A percentile compares a stretch with the other conserved stretches of the same genome.
These are phyloP conservation scores for Miniopterus natalensis DNA, from an alignment of 2,113 vertebrate genomes.

Conservation along the genomic window DNA sequence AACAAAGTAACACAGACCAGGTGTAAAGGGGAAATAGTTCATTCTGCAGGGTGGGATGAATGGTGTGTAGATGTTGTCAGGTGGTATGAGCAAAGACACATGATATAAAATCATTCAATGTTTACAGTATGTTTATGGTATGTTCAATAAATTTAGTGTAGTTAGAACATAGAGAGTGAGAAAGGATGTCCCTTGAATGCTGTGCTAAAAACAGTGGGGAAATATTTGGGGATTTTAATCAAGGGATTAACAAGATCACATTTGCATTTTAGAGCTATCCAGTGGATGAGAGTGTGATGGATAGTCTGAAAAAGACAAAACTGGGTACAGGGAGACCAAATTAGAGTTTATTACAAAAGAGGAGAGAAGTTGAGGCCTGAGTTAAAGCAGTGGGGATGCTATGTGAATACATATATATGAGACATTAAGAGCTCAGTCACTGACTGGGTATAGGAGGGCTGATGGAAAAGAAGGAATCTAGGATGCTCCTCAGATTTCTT, in stretches of 20 bases:
- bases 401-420: background rate
- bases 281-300: background rate
- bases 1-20: background rate
- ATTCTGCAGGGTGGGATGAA: background rate
- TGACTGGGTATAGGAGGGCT: background rate
- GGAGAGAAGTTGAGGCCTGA: background rate
- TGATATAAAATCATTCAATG: background rate
- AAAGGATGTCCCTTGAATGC: background rate
- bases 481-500: slow-evolving; percentile 6
- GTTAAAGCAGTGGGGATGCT: background rate
- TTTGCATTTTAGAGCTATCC: slow-evolving; percentile 40
- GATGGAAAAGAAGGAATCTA: slow-evolving; percentile 16
- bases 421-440: slow-evolving; percentile 24
- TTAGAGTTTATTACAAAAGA: slow-evolving; percentile 6
- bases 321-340: background rate
- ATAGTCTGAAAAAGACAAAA: slow-evolving; percentile 43
- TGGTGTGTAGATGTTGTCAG: background rate
- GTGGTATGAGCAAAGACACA: slow-evolving; percentile 5
- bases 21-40: background rate
- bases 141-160: slow-evolving; percentile 11
- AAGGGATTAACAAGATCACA: background rate
- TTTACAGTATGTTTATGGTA: background rate
- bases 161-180: background rate
- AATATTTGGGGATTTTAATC: slow-evolving; percentile 35
- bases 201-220: background rate